These are phyloP conservation scores for Agrypnia vestita DNA, from an alignment of 1,140 invertebrate species.

Conservation along the genomic window DNA sequence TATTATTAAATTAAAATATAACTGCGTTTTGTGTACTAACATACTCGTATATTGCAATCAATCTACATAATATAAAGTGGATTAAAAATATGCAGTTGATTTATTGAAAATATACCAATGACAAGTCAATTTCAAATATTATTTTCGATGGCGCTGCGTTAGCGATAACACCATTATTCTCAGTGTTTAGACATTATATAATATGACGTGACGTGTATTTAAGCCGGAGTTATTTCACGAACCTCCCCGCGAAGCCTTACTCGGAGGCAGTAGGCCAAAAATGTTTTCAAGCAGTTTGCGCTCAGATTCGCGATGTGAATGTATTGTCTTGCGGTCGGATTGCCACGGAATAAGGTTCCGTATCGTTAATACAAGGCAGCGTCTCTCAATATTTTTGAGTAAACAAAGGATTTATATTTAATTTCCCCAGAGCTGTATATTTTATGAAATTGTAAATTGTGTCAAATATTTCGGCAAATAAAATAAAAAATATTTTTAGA, in stretches of 20 bases:
- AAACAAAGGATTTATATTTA: background rate
- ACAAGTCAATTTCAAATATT: too few relatives aligned
- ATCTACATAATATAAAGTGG: too few relatives aligned
- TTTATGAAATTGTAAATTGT: background rate
- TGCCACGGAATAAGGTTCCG: background rate
- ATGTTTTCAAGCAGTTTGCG: slow-evolving; percentile 11
- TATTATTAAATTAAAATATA: too few relatives aligned
- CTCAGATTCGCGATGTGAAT: background rate
- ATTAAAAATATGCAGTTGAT: too few relatives aligned
- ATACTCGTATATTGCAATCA: too few relatives aligned
- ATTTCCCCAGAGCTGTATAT: background rate
- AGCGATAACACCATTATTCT: too few relatives aligned
- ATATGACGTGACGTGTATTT: background rate
- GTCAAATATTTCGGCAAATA: background rate
- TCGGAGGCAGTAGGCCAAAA: slow-evolving; percentile 3
- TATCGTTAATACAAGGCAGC: background rate
- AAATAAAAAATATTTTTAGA: background rate
- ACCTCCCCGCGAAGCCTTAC: background rate
- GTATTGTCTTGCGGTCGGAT: slow-evolving; percentile 16
- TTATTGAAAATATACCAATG: too few relatives aligned
- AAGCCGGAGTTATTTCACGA: slow-evolving; percentile 1
- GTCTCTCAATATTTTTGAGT: background rate
- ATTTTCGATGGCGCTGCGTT: too few relatives aligned
- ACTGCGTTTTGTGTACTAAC: too few relatives aligned
- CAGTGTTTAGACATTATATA: too few relatives aligned